Evolutionary conservation across 2,888 invertebrate genomes (phyloP).

Genomic region (Nephrotoma guestfalica): DNA sequence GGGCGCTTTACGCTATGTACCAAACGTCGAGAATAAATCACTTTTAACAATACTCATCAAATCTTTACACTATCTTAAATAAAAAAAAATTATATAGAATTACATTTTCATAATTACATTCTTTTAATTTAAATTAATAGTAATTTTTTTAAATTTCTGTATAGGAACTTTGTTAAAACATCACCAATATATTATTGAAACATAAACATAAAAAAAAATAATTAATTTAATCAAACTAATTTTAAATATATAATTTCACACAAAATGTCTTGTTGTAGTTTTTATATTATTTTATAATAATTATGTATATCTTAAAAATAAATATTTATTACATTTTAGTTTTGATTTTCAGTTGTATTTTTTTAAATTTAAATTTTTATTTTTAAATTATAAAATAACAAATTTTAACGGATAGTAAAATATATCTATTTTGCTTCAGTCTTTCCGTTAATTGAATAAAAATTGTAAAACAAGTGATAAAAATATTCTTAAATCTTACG

Average conservation of each 20-base stretch:
- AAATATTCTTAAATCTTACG: neutral
- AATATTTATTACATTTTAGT: neutral
- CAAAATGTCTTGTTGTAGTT: neutral
- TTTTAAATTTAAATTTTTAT: neutral
- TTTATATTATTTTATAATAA: neutral
- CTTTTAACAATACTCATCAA: neutral
- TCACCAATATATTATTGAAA: conserved; percentile 13
- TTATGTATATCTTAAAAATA: neutral
- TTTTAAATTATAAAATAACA: conserved; percentile 4
- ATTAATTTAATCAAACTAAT: neutral
- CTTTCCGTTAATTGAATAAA: conserved; percentile 33
- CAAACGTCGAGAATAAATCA: neutral
- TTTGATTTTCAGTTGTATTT: conserved; percentile 1
- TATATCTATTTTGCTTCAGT: conserved; percentile 38
- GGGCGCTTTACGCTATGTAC: neutral
- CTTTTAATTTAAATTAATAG: conserved; percentile 1
- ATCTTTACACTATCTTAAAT: neutral
- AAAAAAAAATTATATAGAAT: neutral
- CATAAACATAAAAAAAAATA: neutral
- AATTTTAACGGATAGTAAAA: conserved; percentile 32
- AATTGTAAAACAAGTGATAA: neutral
- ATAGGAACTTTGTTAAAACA: conserved; percentile 19
- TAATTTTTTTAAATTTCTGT: conserved; percentile 10
- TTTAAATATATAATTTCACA: neutral
- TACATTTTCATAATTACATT: neutral